phyloP scores from a whole-genome alignment of 2,113 vertebrate species.

The Microcebus lehilahytsara region DNA sequence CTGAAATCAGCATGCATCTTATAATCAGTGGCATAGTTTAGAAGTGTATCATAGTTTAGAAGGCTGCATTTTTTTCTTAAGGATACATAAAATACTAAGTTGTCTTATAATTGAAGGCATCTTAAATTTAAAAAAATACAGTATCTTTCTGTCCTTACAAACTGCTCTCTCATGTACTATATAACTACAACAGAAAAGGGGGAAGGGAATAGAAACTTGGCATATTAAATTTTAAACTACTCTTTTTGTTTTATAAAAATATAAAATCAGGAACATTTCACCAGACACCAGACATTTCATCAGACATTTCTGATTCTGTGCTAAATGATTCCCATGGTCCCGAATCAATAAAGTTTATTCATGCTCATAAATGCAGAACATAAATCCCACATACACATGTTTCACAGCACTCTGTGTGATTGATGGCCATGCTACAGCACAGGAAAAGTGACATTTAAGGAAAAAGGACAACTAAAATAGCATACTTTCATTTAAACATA shows the following conservation, averaged over 20 bases:
- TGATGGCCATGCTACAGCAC: not conserved
- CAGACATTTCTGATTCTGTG: not conserved
- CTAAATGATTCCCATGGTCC: not conserved
- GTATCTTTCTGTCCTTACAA: not conserved
- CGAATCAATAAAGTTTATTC: not conserved
- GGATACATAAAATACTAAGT: not conserved
- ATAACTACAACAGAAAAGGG: not conserved
- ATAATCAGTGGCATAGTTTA: not conserved
- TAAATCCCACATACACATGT: not conserved
- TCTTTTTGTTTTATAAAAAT: slow-evolving; percentile 35
- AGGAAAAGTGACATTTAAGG: not conserved
- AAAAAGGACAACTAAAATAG: not conserved
- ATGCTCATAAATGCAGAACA: not conserved
- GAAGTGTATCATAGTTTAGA: not conserved
- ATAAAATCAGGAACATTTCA: not conserved
- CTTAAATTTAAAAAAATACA: not conserved
- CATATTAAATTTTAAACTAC: slow-evolving; percentile 11
- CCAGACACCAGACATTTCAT: not conserved
- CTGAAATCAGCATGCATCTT: not conserved
- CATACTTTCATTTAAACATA: not conserved
- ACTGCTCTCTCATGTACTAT: not conserved
- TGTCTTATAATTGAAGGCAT: not conserved
- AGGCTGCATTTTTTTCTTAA: not conserved
- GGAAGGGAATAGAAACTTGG: not conserved
- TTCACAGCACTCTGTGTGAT: not conserved